A percentile compares a stretch with the other conserved stretches of the same genome.
These are phyloP conservation scores for Megaceryle maxima DNA, from an alignment of 2,113 vertebrate species.

Conservation along the genomic window DNA sequence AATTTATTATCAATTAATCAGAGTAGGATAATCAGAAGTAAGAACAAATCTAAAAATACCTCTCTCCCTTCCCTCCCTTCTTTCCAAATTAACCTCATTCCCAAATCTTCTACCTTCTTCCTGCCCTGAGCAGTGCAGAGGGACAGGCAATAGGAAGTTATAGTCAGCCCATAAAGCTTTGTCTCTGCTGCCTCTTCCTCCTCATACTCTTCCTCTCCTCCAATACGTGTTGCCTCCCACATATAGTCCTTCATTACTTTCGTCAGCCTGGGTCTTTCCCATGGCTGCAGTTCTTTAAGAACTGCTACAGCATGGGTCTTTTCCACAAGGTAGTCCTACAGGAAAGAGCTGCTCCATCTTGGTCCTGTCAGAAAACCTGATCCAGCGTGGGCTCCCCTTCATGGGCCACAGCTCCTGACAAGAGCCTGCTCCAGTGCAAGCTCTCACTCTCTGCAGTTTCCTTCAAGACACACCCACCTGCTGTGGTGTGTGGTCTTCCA, in stretches of 20 bases:
- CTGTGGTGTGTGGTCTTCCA: fast-evolving
- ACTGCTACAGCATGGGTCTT: background rate
- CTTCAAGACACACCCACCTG: background rate
- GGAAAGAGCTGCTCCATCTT: background rate
- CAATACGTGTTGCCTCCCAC: fast-evolving
- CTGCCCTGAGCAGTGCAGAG: background rate
- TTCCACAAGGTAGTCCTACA: background rate
- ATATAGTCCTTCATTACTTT: background rate
- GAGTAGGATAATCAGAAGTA: background rate
- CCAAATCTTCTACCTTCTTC: background rate
- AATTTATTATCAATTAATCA: background rate
- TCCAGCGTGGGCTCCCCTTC: background rate
- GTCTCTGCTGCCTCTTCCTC: background rate
- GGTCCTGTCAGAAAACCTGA: background rate
- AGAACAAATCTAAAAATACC: background rate
- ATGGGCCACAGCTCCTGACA: background rate
- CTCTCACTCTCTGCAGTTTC: background rate
- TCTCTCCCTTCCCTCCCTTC: background rate
- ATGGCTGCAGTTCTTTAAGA: background rate
- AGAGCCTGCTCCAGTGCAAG: background rate
- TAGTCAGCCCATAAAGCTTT: background rate
- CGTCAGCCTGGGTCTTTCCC: fast-evolving
- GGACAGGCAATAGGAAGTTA: background rate
- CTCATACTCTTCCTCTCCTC: background rate
- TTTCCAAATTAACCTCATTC: background rate